Percentiles rank a stretch among this genome's conserved stretches.
These are phyloP conservation scores for Polydrusus pterygomalis DNA, from an alignment of 2,888 invertebrate species.

Conservation along the genomic window DNA sequence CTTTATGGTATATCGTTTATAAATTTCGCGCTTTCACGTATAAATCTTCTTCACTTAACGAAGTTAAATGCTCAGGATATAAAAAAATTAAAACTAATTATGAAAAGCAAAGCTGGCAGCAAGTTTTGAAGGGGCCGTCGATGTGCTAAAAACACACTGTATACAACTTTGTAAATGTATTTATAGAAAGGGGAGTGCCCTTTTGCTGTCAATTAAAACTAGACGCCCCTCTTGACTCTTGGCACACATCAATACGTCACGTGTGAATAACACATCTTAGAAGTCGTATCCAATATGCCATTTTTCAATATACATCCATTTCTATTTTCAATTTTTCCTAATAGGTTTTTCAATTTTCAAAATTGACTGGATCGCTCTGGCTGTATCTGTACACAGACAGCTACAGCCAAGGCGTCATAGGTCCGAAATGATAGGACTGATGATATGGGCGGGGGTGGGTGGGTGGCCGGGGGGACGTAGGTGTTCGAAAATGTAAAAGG, in stretches of 20 bases:
- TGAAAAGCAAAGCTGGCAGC: too few species aligned
- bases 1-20: too few species aligned
- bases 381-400: conserved; percentile 27
- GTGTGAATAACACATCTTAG: conserved; percentile 25
- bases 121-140: too few species aligned
- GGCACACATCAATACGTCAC: conserved; percentile 25
- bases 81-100: too few species aligned
- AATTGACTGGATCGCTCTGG: conserved; percentile 61
- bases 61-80: too few species aligned
- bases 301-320: conserved; percentile 30
- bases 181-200: not conserved
- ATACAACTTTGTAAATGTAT: too few species aligned
- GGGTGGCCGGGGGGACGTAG: conserved; percentile 15
- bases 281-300: conserved; percentile 45
- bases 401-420: conserved; percentile 51
- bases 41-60: too few species aligned
- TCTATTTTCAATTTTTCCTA: conserved; percentile 59
- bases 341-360: conserved; percentile 69
- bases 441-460: conserved; percentile 19
- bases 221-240: not conserved
- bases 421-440: conserved; percentile 65
- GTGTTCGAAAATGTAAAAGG: conserved; percentile 37
- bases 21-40: too few species aligned
- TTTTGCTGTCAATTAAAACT: conserved; percentile 40
- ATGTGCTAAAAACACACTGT: too few species aligned